Percentiles rank a stretch among this genome's conserved stretches.
Conservation (phyloP, 2,888 invertebrate genomes). For the Oeneis ivallda region DNA sequence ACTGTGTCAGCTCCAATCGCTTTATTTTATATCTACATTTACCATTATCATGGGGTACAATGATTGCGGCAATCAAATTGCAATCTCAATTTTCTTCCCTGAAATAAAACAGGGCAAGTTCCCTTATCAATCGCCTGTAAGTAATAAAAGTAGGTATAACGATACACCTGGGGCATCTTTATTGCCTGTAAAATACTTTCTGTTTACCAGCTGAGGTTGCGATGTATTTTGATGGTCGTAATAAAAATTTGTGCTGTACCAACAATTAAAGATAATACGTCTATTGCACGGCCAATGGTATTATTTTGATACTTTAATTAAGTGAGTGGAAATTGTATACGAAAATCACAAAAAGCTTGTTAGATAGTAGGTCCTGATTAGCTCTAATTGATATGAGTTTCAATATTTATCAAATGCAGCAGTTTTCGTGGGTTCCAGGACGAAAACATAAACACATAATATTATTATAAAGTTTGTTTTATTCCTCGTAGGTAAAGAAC, state of each 20-base stretch:
- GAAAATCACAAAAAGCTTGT: too few relatives aligned
- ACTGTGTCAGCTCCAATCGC: not conserved
- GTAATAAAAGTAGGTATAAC: slow-evolving; percentile 25
- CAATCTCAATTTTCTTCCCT: slow-evolving; percentile 12
- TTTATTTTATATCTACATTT: not conserved
- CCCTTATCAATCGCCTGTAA: slow-evolving; percentile 13
- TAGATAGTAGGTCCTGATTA: too few relatives aligned
- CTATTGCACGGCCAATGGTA: too few relatives aligned
- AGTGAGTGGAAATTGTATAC: too few relatives aligned
- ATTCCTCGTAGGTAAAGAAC: too few relatives aligned
- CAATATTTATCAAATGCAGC: too few relatives aligned
- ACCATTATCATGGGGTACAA: not conserved
- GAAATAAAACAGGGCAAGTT: slow-evolving; percentile 13
- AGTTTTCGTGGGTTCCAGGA: too few relatives aligned
- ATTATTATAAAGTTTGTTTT: too few relatives aligned
- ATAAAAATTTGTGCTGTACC: slow-evolving; percentile 15
- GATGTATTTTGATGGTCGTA: slow-evolving; percentile 16
- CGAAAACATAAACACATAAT: too few relatives aligned
- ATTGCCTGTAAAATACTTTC: slow-evolving; percentile 23
- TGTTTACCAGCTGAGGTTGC: slow-evolving; percentile 15
- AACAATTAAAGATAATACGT: not conserved
- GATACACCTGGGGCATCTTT: slow-evolving; percentile 26
- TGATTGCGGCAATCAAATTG: slow-evolving; percentile 12
- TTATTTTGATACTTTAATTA: too few relatives aligned
- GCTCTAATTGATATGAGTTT: too few relatives aligned